These are phyloP conservation scores for Caenorhabditis becei DNA, from an alignment of 2,888 invertebrate genomes.

Conservation along the genomic window DNA sequence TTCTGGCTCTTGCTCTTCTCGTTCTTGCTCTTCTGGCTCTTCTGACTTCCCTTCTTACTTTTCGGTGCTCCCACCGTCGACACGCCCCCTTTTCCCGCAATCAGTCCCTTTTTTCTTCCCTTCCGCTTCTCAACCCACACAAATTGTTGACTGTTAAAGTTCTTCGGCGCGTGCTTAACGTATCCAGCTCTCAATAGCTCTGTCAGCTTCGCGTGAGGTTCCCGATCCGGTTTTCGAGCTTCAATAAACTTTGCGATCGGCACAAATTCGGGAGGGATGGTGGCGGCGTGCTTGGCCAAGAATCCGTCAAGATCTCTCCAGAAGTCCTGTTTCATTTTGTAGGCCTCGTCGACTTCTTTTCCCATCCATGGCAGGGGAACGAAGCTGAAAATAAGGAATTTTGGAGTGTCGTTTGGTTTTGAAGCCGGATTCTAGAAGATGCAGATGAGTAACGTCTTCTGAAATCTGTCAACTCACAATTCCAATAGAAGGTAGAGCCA, in stretches of 20 bases:
- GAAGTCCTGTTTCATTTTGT: constrained; percentile 10
- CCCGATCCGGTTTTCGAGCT: not conserved
- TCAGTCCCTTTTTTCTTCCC: too few species aligned
- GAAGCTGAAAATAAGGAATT: constrained; percentile 32
- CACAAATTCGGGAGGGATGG: constrained; percentile 17
- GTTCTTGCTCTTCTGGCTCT: too few species aligned
- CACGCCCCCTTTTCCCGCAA: too few species aligned
- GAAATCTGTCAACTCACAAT: too few species aligned
- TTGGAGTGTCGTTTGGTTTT: too few species aligned
- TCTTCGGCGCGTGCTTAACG: too few species aligned
- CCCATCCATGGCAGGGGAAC: constrained; percentile 33
- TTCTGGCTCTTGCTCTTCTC: too few species aligned
- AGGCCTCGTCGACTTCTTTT: constrained; percentile 11
- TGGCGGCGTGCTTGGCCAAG: not conserved
- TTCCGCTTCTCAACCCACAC: too few species aligned
- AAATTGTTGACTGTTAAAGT: too few species aligned
- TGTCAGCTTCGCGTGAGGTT: constrained; percentile 6
- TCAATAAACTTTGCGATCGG: constrained; percentile 5
- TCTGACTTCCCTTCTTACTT: too few species aligned
- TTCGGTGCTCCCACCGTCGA: too few species aligned
- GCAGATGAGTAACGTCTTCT: too few species aligned
- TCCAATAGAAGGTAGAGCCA: constrained; percentile 51
- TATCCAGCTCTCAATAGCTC: constrained; percentile 22
- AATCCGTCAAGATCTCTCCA: constrained; percentile 5
- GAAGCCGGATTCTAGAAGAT: not conserved